Conservation (phyloP, 2,888 invertebrate species). For the Pammene fasciana region DNA sequence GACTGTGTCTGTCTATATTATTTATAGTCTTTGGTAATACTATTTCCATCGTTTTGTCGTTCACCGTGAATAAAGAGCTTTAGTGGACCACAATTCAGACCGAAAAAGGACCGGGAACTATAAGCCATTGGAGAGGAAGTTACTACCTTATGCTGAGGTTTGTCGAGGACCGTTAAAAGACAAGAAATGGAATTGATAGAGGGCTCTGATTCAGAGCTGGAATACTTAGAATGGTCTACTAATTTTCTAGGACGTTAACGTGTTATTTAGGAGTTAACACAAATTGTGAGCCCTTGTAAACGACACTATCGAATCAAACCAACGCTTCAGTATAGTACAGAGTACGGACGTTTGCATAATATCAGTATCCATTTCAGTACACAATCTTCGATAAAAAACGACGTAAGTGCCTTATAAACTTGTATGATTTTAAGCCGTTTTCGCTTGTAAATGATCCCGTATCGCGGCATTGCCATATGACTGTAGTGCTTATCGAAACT, state of each 20-base stretch:
- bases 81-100: too few relatives aligned
- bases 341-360: slow-evolving; percentile 8
- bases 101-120: too few relatives aligned
- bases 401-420: not conserved
- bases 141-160: too few relatives aligned
- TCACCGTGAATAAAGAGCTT: too few relatives aligned
- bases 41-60: too few relatives aligned
- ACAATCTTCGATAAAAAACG: not conserved
- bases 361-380: slow-evolving; percentile 21
- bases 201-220: not conserved
- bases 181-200: not conserved
- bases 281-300: not conserved
- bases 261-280: not conserved
- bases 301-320: slow-evolving; percentile 3
- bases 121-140: too few relatives aligned
- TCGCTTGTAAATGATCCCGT: not conserved
- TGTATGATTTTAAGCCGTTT: not conserved
- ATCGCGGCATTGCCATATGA: slow-evolving; percentile 19
- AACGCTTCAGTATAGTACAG: slow-evolving; percentile 8
- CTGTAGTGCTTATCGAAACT: slow-evolving; percentile 26
- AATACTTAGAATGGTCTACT: not conserved
- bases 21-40: too few relatives aligned
- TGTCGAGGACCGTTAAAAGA: too few relatives aligned
- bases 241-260: too few relatives aligned
- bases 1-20: too few relatives aligned